A percentile compares a stretch with the other conserved stretches of the same genome.
Evolutionary conservation across 2,888 invertebrate genomes (phyloP).

Genomic region (Eubasilissa splendida): DNA sequence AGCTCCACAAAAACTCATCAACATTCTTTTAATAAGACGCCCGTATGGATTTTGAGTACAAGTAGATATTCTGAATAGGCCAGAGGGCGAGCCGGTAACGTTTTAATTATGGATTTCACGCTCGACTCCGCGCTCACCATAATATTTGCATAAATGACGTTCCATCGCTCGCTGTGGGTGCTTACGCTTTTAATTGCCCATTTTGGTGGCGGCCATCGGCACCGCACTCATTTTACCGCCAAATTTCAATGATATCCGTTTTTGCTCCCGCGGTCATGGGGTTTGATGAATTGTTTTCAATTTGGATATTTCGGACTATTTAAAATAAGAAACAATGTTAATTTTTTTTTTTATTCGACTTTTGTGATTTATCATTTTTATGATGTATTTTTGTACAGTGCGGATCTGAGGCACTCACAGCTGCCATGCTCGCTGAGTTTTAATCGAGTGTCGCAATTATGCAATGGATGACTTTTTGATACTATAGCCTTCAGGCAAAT

Average conservation of each 20-base stretch:
- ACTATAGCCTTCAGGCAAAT: no score
- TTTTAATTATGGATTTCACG: conserved; percentile 57
- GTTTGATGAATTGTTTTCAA: not conserved
- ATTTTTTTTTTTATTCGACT: no score
- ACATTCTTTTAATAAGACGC: no score
- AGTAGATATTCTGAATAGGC: not conserved
- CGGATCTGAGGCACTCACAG: no score
- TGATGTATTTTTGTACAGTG: no score
- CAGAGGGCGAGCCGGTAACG: conserved; percentile 31
- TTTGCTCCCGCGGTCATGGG: conserved; percentile 6
- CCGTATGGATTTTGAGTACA: no score
- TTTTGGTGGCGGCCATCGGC: conserved; percentile 43
- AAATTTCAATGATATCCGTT: conserved; percentile 27
- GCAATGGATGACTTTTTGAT: no score
- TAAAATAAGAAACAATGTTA: no score
- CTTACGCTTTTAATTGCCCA: conserved; percentile 51
- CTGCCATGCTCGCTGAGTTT: no score
- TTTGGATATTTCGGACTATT: not conserved
- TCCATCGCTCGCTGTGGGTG: conserved; percentile 8
- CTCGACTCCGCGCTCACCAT: conserved; percentile 44
- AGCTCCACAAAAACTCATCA: no score
- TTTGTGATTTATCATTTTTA: no score
- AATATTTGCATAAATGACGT: conserved; percentile 56
- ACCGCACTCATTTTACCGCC: conserved; percentile 19
- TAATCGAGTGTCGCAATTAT: no score